These are phyloP conservation scores for Romanogobio albipinnatus DNA, from an alignment of 2,113 vertebrate genomes.

Conservation along the genomic window DNA sequence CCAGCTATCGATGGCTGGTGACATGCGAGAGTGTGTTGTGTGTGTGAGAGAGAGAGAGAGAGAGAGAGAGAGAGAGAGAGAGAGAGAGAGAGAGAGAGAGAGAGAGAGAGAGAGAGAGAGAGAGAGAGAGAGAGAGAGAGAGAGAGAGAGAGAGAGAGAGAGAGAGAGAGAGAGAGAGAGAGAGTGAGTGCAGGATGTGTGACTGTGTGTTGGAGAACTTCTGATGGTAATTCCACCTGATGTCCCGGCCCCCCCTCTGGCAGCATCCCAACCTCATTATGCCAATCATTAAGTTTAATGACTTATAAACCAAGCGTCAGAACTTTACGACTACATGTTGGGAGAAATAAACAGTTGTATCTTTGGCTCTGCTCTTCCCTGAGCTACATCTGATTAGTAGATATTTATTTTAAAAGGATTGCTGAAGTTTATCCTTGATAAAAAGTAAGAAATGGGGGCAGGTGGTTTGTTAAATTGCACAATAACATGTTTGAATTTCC, in stretches of 20 bases:
- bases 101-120: not conserved
- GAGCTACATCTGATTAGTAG: slow-evolving; percentile 1
- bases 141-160: not conserved
- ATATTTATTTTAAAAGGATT: not conserved
- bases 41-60: not conserved
- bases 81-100: not conserved
- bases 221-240: slow-evolving; percentile 76
- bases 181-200: slow-evolving; percentile 45
- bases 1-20: slow-evolving; percentile 44
- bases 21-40: not conserved
- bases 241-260: slow-evolving; percentile 70
- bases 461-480: not conserved
- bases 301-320: slow-evolving; percentile 63
- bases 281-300: slow-evolving; percentile 78
- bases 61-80: not conserved
- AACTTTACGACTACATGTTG: slow-evolving; percentile 46
- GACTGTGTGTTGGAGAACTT: slow-evolving; percentile 49
- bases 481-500: slow-evolving; percentile 14
- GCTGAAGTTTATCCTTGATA: not conserved
- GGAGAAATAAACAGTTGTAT: slow-evolving; percentile 50
- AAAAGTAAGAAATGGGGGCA: not conserved
- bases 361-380: not conserved
- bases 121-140: not conserved
- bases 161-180: too few relatives aligned
- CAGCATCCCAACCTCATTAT: slow-evolving; percentile 77